Conservation (phyloP, 2,797 vertebrate species). For the Megaceryle alcyon region DNA sequence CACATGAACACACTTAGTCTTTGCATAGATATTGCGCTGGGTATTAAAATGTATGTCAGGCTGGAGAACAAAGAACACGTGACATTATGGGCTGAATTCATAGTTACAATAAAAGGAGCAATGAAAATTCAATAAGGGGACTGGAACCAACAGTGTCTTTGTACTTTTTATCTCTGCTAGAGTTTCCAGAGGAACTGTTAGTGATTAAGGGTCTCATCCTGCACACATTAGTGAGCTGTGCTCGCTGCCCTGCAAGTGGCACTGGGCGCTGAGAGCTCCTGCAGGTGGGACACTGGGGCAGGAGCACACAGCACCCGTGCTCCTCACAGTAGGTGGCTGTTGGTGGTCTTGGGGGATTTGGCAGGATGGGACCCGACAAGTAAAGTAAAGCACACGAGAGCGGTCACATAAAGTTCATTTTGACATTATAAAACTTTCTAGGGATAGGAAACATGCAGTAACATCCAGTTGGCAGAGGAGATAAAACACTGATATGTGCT, state of each 20-base stretch:
- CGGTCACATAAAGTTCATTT: neutral
- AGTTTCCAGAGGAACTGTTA: slow-evolving; percentile 65
- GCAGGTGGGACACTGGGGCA: accelerated
- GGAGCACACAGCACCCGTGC: neutral
- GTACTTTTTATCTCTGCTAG: slow-evolving; percentile 68
- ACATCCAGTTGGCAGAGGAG: slow-evolving; percentile 23
- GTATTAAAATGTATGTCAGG: slow-evolving; percentile 60
- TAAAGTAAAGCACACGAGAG: neutral
- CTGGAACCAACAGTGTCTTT: slow-evolving; percentile 68
- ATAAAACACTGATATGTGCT: neutral
- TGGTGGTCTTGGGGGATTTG: neutral
- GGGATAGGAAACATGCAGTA: neutral
- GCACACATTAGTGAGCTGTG: accelerated
- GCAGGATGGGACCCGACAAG: neutral
- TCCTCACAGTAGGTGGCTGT: neutral
- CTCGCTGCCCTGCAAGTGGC: neutral
- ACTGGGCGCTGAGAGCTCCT: neutral
- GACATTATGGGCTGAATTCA: slow-evolving; percentile 50
- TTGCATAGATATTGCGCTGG: neutral
- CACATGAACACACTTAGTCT: slow-evolving; percentile 39
- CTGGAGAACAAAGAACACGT: slow-evolving; percentile 67
- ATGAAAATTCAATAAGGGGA: slow-evolving; percentile 68
- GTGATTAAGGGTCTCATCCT: slow-evolving; percentile 65
- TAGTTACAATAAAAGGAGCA: slow-evolving; percentile 64
- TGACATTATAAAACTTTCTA: neutral